Evolutionary conservation across 2,797 vertebrate species (phyloP).

Genomic region (Tenualosa thibaudeaui): DNA sequence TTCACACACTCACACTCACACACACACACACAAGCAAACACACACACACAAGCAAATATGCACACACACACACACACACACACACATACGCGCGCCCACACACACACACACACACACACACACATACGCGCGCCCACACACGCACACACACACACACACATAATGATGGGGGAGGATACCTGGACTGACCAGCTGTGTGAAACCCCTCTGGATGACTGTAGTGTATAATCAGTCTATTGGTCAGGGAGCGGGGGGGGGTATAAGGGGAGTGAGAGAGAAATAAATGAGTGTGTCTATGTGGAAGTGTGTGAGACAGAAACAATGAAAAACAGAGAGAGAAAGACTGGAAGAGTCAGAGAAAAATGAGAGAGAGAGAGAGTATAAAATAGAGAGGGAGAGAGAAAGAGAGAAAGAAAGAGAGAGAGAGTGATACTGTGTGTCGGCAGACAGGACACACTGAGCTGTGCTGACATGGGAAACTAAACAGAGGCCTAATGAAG

Average conservation of each 20-base stretch:
- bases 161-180: not conserved
- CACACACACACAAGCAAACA: not conserved
- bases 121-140: not conserved
- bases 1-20: not conserved
- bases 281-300: not conserved
- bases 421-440: not conserved
- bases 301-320: not conserved
- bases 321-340: not conserved
- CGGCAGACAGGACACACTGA: not conserved
- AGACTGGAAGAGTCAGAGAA: not conserved
- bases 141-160: not conserved
- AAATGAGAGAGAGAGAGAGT: not conserved
- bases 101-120: not conserved
- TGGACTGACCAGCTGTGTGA: not conserved
- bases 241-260: not conserved
- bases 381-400: not conserved
- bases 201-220: not conserved
- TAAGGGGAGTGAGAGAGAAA: not conserved
- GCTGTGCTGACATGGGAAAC: slow-evolving; percentile 13
- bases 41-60: not conserved
- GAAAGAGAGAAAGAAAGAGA: not conserved
- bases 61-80: slow-evolving; percentile 5
- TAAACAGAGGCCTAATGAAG: slow-evolving; percentile 3
- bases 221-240: not conserved
- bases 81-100: not conserved